phyloP scores from a whole-genome alignment of 2,113 vertebrate species.

The Eublepharis macularius region DNA sequence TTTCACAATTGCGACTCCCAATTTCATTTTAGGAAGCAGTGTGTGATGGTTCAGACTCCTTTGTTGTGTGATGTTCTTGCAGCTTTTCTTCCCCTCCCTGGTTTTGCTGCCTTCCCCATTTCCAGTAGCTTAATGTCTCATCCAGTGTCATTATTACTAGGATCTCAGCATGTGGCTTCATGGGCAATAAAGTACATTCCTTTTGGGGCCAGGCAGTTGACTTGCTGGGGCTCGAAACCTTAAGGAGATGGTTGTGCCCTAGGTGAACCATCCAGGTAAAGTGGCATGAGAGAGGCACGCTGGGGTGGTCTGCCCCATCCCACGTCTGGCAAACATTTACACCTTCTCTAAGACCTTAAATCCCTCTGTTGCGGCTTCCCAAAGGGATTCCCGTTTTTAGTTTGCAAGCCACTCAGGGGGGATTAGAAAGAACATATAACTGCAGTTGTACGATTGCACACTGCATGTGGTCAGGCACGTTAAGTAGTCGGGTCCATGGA shows the following conservation, averaged over 20 bases:
- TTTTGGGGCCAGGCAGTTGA: slow-evolving; percentile 25
- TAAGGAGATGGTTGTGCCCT: not conserved
- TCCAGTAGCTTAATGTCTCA: not conserved
- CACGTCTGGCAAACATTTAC: not conserved
- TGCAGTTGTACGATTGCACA: too few species aligned
- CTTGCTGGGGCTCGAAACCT: slow-evolving; percentile 64
- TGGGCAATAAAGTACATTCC: slow-evolving; percentile 70
- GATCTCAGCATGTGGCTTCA: not conserved
- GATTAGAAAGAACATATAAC: not conserved
- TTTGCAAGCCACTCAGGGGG: not conserved
- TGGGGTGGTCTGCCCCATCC: not conserved
- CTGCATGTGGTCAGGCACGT: too few species aligned
- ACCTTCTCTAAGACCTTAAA: not conserved
- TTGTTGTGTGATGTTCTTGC: slow-evolving; percentile 11
- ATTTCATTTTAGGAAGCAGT: slow-evolving; percentile 48
- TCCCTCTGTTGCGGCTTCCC: not conserved
- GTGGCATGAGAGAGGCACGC: not conserved
- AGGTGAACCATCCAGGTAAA: rapidly evolving
- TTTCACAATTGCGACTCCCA: not conserved
- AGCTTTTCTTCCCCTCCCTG: not conserved
- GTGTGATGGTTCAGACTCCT: slow-evolving; percentile 1
- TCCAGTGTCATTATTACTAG: slow-evolving; percentile 2
- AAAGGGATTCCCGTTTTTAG: not conserved
- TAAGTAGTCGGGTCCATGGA: not conserved
- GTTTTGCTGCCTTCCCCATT: slow-evolving; percentile 26